Evolutionary conservation across 2,797 vertebrate genomes (phyloP), one percentile per base, ranked within the genome.

Genomic region (Poecilia picta): DNA sequence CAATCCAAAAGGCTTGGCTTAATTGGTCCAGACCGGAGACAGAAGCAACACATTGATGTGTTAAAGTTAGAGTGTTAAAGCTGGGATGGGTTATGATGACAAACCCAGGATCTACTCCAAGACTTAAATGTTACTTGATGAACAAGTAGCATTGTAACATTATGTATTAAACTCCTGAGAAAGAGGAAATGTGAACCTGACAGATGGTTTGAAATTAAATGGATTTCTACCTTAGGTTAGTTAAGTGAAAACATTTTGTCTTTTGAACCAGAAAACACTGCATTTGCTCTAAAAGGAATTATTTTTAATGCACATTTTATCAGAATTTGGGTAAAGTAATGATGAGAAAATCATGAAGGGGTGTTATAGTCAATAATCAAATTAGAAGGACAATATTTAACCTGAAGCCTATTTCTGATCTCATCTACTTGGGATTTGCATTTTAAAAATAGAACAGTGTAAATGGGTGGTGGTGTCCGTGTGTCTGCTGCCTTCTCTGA

Each of bases 1-100:
- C 47, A 86, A 76, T 5, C n/a, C n/a, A 16, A 74, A 79, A 83
- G 89, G 83, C 73, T 86, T 70, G 88, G 88, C 73, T 80, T 85
- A 66, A 75, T 78, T 80, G 75, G 20, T 3, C 73, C 77, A 81
- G 76, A 80, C 31, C 55, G 77, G 68, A 87, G 81, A n/a, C 39
- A n/a, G 23, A n/a, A n/a, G 28, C 64, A 70, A n/a, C 4, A 46
- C 31, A 59, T 72, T 75, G 75, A 73, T 36, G n/a, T 72, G 51
- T 75, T 64, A 13, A 76, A 76, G 74, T 80, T 62, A 0, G 70
- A 75, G 73, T 36, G n/a, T 75, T 28, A 64, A 28, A 66, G 46
- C 36, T 33, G 47, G 75, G 77, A 39, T 72, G 39, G 71, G 53
- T 55, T 75, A 49, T 13, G 57, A 59, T 57, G 7, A 51, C 18